A percentile compares a stretch with the other conserved stretches of the same genome.
Evolutionary conservation across 2,888 invertebrate species (phyloP).

Genomic region (Linhomoeus sp.): DNA sequence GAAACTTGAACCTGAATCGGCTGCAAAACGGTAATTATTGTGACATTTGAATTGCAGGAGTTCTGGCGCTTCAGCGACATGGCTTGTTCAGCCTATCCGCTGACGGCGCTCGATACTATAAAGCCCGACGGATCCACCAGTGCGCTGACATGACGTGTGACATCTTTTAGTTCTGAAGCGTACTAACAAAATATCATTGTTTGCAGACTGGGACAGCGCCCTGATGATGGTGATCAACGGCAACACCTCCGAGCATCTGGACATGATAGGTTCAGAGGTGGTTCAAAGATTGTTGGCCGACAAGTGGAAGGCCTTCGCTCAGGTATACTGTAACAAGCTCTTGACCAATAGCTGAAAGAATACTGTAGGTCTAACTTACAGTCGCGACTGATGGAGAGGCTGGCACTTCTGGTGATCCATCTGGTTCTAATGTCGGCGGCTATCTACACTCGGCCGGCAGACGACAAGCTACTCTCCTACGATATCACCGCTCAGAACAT

Average conservation of each 20-base stretch:
- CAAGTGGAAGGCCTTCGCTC: constrained; percentile 97
- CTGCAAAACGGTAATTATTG: no score
- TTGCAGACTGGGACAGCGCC: constrained; percentile 88
- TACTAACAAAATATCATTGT: not conserved
- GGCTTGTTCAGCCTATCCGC: constrained; percentile 87
- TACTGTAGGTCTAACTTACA: constrained; percentile 28
- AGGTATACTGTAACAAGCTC: constrained; percentile 39
- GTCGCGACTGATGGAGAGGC: constrained; percentile 76
- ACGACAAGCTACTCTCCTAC: constrained; percentile 36
- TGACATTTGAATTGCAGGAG: constrained; percentile 69
- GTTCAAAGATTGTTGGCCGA: constrained; percentile 88
- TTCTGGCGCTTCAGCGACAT: constrained; percentile 98
- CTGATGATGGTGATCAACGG: constrained; percentile 91
- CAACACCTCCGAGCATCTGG: constrained; percentile 86
- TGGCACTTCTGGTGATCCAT: constrained; percentile 67
- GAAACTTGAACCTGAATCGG: no score
- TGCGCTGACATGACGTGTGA: constrained; percentile 40
- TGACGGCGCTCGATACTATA: constrained; percentile 85
- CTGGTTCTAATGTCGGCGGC: constrained; percentile 66
- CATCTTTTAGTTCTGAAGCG: no score
- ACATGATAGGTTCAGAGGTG: constrained; percentile 95
- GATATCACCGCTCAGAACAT: not conserved
- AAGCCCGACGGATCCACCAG: constrained; percentile 83
- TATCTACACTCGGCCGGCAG: constrained; percentile 66
- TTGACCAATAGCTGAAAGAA: not conserved